Base-by-base conservation (phyloP, 2,113 vertebrate species). In the Actenoides lindsayi region DNA sequence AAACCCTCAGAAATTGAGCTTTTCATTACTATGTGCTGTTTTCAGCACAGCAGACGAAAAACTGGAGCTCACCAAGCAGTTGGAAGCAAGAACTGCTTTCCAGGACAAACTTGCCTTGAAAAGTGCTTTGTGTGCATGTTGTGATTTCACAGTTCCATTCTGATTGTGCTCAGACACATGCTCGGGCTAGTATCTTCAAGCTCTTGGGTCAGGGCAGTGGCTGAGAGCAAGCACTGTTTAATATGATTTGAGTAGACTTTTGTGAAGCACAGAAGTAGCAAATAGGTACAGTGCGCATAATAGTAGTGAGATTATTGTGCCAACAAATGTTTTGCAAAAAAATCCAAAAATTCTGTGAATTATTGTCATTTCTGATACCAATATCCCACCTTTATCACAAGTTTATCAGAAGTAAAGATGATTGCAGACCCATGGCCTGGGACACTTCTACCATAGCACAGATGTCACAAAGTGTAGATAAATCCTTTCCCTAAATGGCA, bases 61-160 rank as follows among this genome's bases (percentile, higher is more conserved):
- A 78, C 27, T 90, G 59, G 67, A 86, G 31, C 50, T 77, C 39
- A 71, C 31, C 31, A 21, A 68, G 37, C n/a, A 77, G 59, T 13
- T 97, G 83, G 71, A 90, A 82, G 41, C 44, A 60, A 31, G 57
- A 87, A 50, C 28, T 39, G 62, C 85, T 93, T 95, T 87, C 86
- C 83, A 90, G 75, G 75, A 92, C 95, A 92, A 92, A 56, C 23
- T 41, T 90, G 53, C 33, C 48, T 62, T 84, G 78, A 67, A 67
- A 92, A 95, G 27, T 69, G 21, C 37, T 92, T 78, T 67, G n/a
- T 75, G 56, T 63, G 30, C 44, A 11, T 10, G 21, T n/a, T 53
- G 24, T 44, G 46, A 35, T 77, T 96, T 79, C 65, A 64, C 56
- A 42, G 19, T 87, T 94, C 41, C 21, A 50, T 84, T 87, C 39